phyloP scores from a whole-genome alignment of 2,888 invertebrate species.

The Dyspetes luteomarginatus region DNA sequence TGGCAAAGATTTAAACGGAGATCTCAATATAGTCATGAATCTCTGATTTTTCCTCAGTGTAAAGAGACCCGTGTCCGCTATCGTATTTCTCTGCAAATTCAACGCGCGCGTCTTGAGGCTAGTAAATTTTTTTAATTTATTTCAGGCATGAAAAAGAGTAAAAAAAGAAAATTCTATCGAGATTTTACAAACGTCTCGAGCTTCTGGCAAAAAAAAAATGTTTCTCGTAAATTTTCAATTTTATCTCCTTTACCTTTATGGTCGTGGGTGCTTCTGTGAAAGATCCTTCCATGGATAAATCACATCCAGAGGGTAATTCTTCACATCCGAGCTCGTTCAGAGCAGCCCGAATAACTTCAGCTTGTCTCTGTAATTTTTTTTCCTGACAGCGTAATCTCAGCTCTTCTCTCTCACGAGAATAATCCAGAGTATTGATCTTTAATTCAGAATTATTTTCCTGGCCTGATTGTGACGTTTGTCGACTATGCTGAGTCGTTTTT shows the following conservation, averaged over 20 bases:
- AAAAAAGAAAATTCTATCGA: neutral
- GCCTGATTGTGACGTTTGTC: conserved; percentile 70
- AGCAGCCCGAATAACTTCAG: conserved; percentile 93
- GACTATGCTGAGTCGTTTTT: conserved; percentile 90
- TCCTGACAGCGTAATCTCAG: conserved; percentile 92
- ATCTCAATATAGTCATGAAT: conserved; percentile 79
- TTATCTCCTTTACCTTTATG: conserved; percentile 78
- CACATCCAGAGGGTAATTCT: conserved; percentile 94
- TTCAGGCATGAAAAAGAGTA: too few relatives aligned
- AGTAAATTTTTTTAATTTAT: too few relatives aligned
- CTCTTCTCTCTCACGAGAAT: conserved; percentile 86
- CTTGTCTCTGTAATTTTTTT: conserved; percentile 91
- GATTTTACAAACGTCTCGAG: too few relatives aligned
- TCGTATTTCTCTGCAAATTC: conserved; percentile 79
- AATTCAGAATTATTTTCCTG: conserved; percentile 78
- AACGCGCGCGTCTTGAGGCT: conserved; percentile 56
- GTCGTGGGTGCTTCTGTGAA: conserved; percentile 78
- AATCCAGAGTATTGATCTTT: conserved; percentile 79
- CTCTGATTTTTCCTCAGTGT: conserved; percentile 80
- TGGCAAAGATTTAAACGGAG: conserved; percentile 81
- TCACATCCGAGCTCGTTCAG: conserved; percentile 94
- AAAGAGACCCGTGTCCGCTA: conserved; percentile 80
- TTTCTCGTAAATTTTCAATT: neutral
- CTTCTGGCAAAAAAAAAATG: too few relatives aligned
- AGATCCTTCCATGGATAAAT: conserved; percentile 85